Percentiles rank a stretch among this genome's conserved stretches.
Conservation (phyloP, 2,797 vertebrate genomes). For the Propithecus deckenii region DNA sequence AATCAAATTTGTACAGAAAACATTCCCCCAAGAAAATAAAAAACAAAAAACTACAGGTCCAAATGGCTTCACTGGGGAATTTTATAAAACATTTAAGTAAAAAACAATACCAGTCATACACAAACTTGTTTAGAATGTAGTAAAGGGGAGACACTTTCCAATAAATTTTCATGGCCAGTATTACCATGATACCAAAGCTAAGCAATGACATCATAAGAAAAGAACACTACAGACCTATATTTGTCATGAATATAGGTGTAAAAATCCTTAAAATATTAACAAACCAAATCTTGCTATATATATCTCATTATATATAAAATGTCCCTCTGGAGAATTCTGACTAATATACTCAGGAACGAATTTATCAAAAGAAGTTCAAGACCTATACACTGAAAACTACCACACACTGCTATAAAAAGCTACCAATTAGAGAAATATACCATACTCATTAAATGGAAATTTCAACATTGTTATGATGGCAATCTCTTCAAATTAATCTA, state of each 20-base stretch:
- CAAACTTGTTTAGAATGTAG: not conserved
- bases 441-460: not conserved
- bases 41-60: not conserved
- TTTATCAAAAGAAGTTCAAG: constrained; percentile 25
- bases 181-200: not conserved
- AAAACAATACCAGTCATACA: not conserved
- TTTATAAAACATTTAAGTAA: not conserved
- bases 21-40: not conserved
- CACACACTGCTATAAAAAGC: not conserved
- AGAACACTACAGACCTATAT: not conserved
- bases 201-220: not conserved
- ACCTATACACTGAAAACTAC: not conserved
- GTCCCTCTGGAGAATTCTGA: not conserved
- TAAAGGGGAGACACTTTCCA: not conserved
- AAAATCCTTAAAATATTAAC: constrained; percentile 31
- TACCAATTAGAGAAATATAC: not conserved
- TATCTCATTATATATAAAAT: not conserved
- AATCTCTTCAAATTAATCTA: not conserved
- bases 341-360: not conserved
- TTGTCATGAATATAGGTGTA: not conserved
- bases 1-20: constrained; percentile 23
- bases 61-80: not conserved
- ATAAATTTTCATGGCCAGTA: not conserved
- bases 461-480: not conserved
- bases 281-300: not conserved